Base-by-base conservation (phyloP, 92 coral and sea anemone species). In the Epizoanthus rinbou region DNA sequence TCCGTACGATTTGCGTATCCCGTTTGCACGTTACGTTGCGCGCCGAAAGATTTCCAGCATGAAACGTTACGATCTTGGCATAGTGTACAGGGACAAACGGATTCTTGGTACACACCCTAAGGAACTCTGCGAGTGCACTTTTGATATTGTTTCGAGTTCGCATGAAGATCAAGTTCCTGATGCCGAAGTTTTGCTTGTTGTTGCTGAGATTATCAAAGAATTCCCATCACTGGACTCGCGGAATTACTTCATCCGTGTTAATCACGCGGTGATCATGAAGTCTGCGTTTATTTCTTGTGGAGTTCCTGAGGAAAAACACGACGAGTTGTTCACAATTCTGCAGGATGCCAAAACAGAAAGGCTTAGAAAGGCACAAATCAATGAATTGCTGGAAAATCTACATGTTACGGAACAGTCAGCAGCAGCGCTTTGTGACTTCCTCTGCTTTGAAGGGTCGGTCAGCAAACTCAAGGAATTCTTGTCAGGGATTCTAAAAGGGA, bases 1-100 rank as follows among this genome's bases (percentile, higher is more conserved):
- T 5, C 98, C 98, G 33, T 90, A 84, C 60, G 98, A 95, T 54
- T 82, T 95, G 76, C 87, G 98, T 53, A 80, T 94, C 11, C 95
- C 98, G 57, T 95, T 95, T 31, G 98, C 98, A 69, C 97, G 98
- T 35, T 91, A 90, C 33, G 78, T 93, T 18, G 98, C 98, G 33
- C 86, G 93, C 25, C 89, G 88, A 63, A 85, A 91, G 22, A 50
- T 97, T 60, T 69, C 90, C 13, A 71, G 86, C 74, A 86, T 97
- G 84, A 94, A 94, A 72, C 91, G 99, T 53, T 97, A 89, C 78
- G 95, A 91, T 60, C 87, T 94, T 39, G 98, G 99, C 17, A 87
- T 90, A 31, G 99, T 97, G 53, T 97, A 90, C 65, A 91, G 98
- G 50, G 97, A 90, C 67, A 90, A 88, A 81, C 88, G 90, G 80